Conservation (phyloP, 92 coral and sea anemone genomes). For the Zoanthus sociatus region DNA sequence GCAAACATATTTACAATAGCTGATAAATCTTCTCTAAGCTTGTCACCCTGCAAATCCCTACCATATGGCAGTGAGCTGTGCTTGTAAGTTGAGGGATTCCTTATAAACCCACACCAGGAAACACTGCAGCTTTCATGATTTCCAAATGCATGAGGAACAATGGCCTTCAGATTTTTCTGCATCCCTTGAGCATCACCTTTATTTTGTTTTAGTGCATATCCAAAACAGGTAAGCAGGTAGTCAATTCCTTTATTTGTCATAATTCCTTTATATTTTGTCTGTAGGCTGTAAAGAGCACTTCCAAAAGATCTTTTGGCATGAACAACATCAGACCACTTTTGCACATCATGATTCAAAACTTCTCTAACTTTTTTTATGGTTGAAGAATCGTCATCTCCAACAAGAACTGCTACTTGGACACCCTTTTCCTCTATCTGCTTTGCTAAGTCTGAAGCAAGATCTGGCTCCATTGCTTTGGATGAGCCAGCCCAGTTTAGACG, state of each 20-base stretch:
- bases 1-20: conserved; percentile 21
- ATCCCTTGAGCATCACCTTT: conserved; percentile 50
- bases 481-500: no score
- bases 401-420: no score
- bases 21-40: conserved; percentile 25
- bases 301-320: no score
- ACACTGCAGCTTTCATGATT: conserved; percentile 36
- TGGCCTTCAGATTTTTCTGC: conserved; percentile 41
- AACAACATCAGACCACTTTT: no score
- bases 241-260: conserved; percentile 42
- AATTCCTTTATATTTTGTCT: conserved; percentile 41
- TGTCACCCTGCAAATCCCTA: conserved; percentile 37
- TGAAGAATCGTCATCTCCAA: no score
- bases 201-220: conserved; percentile 51
- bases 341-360: no score
- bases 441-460: no score
- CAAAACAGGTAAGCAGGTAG: conserved; percentile 51
- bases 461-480: no score
- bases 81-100: conserved; percentile 28
- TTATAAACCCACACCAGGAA: conserved; percentile 56
- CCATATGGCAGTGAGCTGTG: conserved; percentile 49
- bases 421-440: no score
- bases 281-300: background rate
- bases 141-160: conserved; percentile 50
- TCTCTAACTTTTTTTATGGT: no score